Conservation (phyloP, 92 coral and sea anemone species). For the Palythoa grandis region DNA sequence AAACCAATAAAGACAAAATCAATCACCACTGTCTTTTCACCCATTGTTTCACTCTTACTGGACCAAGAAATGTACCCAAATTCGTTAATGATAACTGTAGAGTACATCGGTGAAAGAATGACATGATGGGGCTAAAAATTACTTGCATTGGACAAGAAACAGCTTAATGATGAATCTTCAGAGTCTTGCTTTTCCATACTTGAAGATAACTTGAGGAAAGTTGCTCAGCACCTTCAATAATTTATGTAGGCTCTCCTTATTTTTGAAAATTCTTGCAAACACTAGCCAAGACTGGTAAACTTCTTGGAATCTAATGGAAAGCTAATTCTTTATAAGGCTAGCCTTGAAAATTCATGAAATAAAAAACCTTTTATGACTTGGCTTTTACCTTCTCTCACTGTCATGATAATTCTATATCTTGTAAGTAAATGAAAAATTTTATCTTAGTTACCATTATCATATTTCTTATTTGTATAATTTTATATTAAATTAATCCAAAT, state of each 20-base stretch:
- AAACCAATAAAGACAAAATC: conserved; percentile 8
- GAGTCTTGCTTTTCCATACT: conserved; percentile 9
- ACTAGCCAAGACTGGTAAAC: not conserved
- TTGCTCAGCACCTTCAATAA: not conserved
- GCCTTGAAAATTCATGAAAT: not conserved
- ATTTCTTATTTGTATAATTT: not conserved
- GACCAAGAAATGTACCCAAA: conserved; percentile 6
- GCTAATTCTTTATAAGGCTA: not conserved
- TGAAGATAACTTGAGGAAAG: not conserved
- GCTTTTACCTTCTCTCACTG: not conserved
- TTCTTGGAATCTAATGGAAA: not conserved
- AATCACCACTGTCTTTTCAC: not conserved
- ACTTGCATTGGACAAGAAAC: not conserved
- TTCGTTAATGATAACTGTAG: not conserved
- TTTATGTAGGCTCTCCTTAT: conserved; percentile 2
- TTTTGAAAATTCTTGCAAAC: not conserved
- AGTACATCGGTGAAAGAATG: not conserved
- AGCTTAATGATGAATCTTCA: conserved; percentile 9
- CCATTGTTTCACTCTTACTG: conserved; percentile 2
- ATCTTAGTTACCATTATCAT: too few species aligned
- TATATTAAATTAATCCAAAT: too few species aligned
- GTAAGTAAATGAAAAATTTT: too few species aligned
- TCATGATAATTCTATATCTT: too few species aligned
- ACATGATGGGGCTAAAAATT: not conserved
- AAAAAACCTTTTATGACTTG: not conserved